Evolutionary conservation across 2,113 vertebrate genomes (phyloP).

Genomic region (Thomomys bottae): DNA sequence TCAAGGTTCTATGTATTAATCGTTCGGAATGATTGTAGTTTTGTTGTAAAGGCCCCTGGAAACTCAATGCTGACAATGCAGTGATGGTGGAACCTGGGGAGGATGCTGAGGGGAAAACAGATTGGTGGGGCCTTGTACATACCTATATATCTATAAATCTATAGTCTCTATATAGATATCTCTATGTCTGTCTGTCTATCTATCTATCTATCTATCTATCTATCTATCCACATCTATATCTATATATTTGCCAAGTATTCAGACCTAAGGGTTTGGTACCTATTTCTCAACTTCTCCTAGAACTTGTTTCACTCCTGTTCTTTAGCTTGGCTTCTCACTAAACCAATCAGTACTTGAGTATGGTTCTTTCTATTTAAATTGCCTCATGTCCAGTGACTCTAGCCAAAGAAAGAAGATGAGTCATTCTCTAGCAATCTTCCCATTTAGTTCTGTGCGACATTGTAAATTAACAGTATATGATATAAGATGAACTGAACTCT

Average conservation of each 20-base stretch:
- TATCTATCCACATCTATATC: too few relatives aligned
- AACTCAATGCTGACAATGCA: accelerated
- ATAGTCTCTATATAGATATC: too few relatives aligned
- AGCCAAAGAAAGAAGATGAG: background rate
- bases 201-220: too few relatives aligned
- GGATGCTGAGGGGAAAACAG: accelerated
- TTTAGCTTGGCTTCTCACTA: background rate
- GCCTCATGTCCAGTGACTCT: background rate
- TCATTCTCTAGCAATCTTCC: background rate
- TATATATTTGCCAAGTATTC: background rate
- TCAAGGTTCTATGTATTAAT: background rate
- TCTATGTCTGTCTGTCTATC: too few relatives aligned
- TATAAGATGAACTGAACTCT: background rate
- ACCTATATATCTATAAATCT: too few relatives aligned
- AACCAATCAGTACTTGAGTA: background rate
- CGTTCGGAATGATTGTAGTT: background rate
- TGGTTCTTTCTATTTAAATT: background rate
- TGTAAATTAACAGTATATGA: background rate
- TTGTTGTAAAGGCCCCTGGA: background rate
- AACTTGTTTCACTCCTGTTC: background rate
- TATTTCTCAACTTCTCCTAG: background rate
- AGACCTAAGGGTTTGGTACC: background rate
- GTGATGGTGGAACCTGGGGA: background rate
- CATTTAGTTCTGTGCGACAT: background rate
- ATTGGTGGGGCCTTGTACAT: too few relatives aligned